These are phyloP conservation scores for Agonopterix subpropinquella DNA, from an alignment of 2,888 invertebrate genomes.

Conservation along the genomic window DNA sequence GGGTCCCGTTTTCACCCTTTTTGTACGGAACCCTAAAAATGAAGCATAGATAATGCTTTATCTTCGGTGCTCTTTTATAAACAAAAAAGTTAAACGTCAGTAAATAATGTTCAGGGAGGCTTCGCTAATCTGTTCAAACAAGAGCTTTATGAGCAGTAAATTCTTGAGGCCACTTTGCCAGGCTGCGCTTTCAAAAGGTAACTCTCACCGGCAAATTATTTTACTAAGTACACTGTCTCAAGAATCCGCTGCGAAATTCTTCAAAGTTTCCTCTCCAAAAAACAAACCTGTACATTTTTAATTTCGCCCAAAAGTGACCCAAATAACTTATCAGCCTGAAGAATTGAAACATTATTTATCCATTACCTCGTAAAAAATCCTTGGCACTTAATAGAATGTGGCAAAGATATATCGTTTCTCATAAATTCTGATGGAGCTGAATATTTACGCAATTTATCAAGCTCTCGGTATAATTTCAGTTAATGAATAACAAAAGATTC, in stretches of 20 bases:
- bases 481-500: slow-evolving; percentile 18
- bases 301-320: not conserved
- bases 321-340: not conserved
- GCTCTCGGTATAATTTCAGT: slow-evolving; percentile 26
- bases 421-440: slow-evolving; percentile 21
- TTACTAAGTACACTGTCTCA: slow-evolving; percentile 11
- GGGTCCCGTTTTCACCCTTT: no score
- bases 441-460: slow-evolving; percentile 30
- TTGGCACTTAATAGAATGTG: slow-evolving; percentile 9
- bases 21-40: no score
- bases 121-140: not conserved
- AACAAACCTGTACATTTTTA: not conserved
- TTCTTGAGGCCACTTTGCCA: slow-evolving; percentile 15
- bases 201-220: slow-evolving; percentile 3
- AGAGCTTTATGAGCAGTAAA: slow-evolving; percentile 5
- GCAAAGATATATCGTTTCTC: slow-evolving; percentile 22
- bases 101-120: not conserved
- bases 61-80: no score
- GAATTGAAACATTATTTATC: slow-evolving; percentile 9
- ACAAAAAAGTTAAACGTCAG: no score
- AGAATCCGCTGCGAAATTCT: slow-evolving; percentile 4
- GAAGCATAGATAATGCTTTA: no score
- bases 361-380: slow-evolving; percentile 7
- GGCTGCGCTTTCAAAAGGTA: slow-evolving; percentile 5
- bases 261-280: not conserved